Evolutionary conservation across 1,140 invertebrate genomes (phyloP).

Genomic region (Vollenhovia emeryi): DNA sequence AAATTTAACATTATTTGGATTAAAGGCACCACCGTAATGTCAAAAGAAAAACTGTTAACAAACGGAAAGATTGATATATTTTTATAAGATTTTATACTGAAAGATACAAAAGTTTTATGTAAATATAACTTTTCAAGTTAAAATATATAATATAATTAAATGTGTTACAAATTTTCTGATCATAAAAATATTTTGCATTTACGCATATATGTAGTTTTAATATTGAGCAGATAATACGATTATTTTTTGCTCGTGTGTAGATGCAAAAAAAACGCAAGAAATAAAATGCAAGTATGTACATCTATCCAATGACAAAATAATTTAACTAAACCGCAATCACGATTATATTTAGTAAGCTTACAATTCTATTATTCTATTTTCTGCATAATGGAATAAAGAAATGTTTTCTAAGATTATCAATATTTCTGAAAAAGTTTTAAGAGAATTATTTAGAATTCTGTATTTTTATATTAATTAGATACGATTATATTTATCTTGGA

Average conservation of each 20-base stretch:
- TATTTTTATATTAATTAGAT: not conserved
- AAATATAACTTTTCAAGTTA: not conserved
- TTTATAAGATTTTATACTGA: not conserved
- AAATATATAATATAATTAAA: not conserved
- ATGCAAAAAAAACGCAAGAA: not conserved
- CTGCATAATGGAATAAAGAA: not conserved
- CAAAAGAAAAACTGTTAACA: too few relatives aligned
- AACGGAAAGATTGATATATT: not conserved
- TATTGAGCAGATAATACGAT: not conserved
- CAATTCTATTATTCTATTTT: not conserved
- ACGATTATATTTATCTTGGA: not conserved
- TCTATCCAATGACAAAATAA: not conserved
- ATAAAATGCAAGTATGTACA: not conserved
- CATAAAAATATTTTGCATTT: not conserved
- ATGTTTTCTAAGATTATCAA: not conserved
- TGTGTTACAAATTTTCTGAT: not conserved
- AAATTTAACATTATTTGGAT: not conserved
- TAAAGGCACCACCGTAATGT: not conserved
- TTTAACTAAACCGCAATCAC: not conserved
- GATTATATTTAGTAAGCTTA: not conserved
- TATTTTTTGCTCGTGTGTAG: not conserved
- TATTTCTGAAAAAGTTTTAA: conserved; percentile 19
- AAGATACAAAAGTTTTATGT: not conserved
- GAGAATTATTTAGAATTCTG: not conserved
- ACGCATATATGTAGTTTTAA: not conserved